Evolutionary conservation across 2,888 invertebrate genomes (phyloP).

Genomic region (Netelia inedita): DNA sequence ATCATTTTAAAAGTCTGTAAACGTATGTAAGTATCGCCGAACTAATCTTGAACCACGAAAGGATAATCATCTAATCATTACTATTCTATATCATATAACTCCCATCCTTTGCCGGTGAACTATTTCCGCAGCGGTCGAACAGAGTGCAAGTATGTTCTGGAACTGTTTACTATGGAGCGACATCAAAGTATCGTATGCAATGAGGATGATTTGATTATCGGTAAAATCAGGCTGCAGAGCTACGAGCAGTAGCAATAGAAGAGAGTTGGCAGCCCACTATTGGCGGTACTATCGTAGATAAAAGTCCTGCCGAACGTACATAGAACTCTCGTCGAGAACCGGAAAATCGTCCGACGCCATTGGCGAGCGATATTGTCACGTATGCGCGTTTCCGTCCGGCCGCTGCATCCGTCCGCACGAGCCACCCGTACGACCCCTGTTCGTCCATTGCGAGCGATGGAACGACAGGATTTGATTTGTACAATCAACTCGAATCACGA

Average conservation of each 20-base stretch:
- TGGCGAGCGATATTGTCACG: conserved; percentile 66
- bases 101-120: too few relatives aligned
- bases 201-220: conserved; percentile 56
- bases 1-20: too few relatives aligned
- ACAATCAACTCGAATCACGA: conserved; percentile 66
- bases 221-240: conserved; percentile 51
- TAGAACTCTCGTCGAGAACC: conserved; percentile 26
- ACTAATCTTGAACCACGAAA: too few relatives aligned
- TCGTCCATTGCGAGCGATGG: conserved; percentile 23
- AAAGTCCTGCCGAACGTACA: conserved; percentile 44
- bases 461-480: conserved; percentile 48
- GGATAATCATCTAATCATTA: too few relatives aligned
- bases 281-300: conserved; percentile 40
- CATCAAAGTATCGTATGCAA: conserved; percentile 36
- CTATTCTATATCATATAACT: too few relatives aligned
- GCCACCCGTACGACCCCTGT: background rate
- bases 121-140: too few relatives aligned
- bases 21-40: too few relatives aligned
- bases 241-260: conserved; percentile 29
- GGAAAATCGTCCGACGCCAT: conserved; percentile 56
- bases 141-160: too few relatives aligned
- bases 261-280: background rate
- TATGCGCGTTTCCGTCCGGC: conserved; percentile 62
- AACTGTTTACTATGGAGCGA: conserved; percentile 3
- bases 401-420: conserved; percentile 23